These are phyloP conservation scores for Drosophila subquinaria DNA, from an alignment of 2,888 invertebrate species.

Conservation along the genomic window DNA sequence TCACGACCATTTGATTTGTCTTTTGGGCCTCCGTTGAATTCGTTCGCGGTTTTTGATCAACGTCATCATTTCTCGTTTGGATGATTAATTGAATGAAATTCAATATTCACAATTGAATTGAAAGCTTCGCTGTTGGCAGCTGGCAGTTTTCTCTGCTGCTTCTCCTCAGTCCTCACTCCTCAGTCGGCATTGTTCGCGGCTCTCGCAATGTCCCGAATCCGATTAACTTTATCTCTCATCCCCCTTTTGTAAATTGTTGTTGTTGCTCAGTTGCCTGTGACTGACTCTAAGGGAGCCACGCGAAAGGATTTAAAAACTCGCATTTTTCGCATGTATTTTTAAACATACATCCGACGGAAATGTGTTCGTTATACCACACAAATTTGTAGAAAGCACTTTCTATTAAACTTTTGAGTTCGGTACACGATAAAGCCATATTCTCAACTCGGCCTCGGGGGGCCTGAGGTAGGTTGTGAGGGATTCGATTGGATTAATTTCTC, in stretches of 20 bases:
- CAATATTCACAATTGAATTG: constrained; percentile 75
- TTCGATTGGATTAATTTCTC: constrained; percentile 41
- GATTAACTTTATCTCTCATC: constrained; percentile 43
- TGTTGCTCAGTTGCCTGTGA: constrained; percentile 43
- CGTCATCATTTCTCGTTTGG: constrained; percentile 59
- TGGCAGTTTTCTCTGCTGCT: constrained; percentile 10
- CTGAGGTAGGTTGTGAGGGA: neutral
- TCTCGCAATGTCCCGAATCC: constrained; percentile 54
- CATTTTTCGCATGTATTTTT: constrained; percentile 27
- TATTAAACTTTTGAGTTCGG: constrained; percentile 31
- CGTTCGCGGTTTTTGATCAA: constrained; percentile 65
- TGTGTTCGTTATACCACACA: constrained; percentile 34
- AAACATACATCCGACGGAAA: constrained; percentile 45
- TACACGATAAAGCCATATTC: constrained; percentile 60
- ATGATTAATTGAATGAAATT: constrained; percentile 74
- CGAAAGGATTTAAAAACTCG: constrained; percentile 55
- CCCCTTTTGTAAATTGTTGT: constrained; percentile 10
- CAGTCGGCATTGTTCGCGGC: constrained; percentile 48
- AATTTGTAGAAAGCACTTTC: constrained; percentile 32
- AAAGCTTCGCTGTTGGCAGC: constrained; percentile 23
- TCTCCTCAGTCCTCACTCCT: neutral
- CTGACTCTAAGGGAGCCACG: constrained; percentile 20
- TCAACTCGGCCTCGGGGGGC: neutral
- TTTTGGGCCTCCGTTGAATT: constrained; percentile 32
- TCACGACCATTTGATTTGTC: constrained; percentile 34